phyloP scores from a whole-genome alignment of 2,797 vertebrate genomes.

The Alosa sapidissima region DNA sequence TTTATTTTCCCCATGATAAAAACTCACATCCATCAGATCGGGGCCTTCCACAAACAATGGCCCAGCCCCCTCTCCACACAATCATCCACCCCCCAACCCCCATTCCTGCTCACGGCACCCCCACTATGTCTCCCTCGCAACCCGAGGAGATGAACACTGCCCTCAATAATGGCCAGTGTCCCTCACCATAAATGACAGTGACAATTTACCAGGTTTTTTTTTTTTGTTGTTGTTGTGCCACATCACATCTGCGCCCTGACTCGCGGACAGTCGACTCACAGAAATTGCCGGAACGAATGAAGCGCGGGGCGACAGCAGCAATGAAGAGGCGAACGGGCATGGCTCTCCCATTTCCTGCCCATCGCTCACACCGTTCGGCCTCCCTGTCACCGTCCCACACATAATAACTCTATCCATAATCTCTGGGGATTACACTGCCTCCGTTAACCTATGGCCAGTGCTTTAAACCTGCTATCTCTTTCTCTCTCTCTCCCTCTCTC shows the following conservation, averaged over 20 bases:
- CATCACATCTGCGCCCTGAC: conserved; percentile 25
- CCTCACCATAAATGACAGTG: conserved; percentile 60
- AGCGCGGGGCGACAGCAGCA: conserved; percentile 40
- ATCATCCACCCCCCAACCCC: not conserved
- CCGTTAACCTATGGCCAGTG: conserved; percentile 28
- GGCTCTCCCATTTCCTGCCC: conserved; percentile 47
- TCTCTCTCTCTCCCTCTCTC: not conserved
- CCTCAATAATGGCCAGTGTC: conserved; percentile 56
- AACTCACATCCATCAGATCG: too few relatives aligned
- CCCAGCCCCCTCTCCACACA: not conserved
- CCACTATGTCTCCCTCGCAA: not conserved
- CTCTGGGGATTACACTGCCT: conserved; percentile 43
- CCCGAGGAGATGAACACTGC: conserved; percentile 47
- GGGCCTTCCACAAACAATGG: too few relatives aligned
- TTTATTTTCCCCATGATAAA: conserved; percentile 9
- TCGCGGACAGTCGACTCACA: conserved; percentile 48
- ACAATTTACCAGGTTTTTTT: conserved; percentile 57
- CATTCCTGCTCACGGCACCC: not conserved
- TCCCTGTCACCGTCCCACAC: conserved; percentile 36
- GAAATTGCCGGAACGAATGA: conserved; percentile 49
- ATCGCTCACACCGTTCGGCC: conserved; percentile 38
- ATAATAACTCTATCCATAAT: conserved; percentile 50
- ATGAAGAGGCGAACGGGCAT: conserved; percentile 53
- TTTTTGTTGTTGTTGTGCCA: conserved; percentile 50
- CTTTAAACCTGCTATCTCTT: not conserved